These are phyloP conservation scores for Oreortyx pictus DNA, from an alignment of 2,797 vertebrate genomes.

Conservation along the genomic window DNA sequence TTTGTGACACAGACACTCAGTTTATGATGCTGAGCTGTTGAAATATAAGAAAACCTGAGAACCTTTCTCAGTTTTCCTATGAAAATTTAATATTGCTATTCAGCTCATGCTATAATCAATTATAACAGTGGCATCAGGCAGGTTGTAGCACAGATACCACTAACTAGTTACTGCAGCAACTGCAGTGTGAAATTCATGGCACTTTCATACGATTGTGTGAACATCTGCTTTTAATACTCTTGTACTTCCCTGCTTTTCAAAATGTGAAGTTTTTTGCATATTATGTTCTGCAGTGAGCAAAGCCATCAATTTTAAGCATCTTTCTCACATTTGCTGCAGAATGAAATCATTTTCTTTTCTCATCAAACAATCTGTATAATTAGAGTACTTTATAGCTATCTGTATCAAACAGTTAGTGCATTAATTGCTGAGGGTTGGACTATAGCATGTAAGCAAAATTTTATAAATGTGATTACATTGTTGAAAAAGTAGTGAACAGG, in stretches of 20 bases:
- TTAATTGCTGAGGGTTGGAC: slow-evolving; percentile 71
- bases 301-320: slow-evolving; percentile 57
- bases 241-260: slow-evolving; percentile 59
- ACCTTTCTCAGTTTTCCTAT: neutral
- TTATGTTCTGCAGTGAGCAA: slow-evolving; percentile 62
- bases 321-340: slow-evolving; percentile 52
- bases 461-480: slow-evolving; percentile 72
- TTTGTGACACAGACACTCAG: neutral
- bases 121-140: neutral
- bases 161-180: neutral
- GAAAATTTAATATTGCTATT: neutral
- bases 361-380: slow-evolving; percentile 74
- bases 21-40: neutral
- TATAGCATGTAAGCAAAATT: slow-evolving; percentile 69
- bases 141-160: neutral
- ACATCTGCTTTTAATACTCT: slow-evolving; percentile 75
- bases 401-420: slow-evolving; percentile 70
- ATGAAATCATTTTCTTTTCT: slow-evolving; percentile 74
- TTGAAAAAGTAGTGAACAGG: slow-evolving; percentile 70
- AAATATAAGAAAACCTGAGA: neutral
- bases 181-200: neutral
- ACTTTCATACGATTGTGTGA: slow-evolving; percentile 39
- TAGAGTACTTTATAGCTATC: slow-evolving; percentile 65
- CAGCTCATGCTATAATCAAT: neutral
- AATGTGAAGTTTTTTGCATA: slow-evolving; percentile 54